Conservation (phyloP, 2,113 vertebrate genomes). For the Hystrix brachyura region DNA sequence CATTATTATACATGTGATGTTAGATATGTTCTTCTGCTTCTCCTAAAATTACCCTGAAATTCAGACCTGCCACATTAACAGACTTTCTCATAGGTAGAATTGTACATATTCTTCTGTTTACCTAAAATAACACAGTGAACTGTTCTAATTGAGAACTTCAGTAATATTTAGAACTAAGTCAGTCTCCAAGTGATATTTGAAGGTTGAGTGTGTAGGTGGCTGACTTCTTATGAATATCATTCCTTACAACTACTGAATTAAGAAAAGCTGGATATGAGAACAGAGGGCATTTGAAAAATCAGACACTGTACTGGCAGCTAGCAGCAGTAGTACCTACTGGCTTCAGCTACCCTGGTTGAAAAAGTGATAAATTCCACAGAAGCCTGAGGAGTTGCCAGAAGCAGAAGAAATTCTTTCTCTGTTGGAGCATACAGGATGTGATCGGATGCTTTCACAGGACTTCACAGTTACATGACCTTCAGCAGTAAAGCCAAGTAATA, state of each 20-base stretch:
- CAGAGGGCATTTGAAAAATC: conserved; percentile 55
- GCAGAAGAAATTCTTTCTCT: conserved; percentile 55
- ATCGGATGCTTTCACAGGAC: conserved; percentile 66
- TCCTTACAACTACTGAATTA: conserved; percentile 5
- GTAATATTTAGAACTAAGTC: conserved; percentile 47
- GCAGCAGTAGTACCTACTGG: conserved; percentile 42
- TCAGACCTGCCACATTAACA: conserved; percentile 26
- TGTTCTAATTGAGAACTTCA: conserved; percentile 11
- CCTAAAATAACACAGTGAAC: not conserved
- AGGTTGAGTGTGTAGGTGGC: not conserved
- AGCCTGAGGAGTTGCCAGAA: conserved; percentile 20
- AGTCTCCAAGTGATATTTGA: not conserved
- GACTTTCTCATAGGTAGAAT: not conserved
- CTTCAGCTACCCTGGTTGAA: conserved; percentile 43
- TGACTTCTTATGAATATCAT: conserved; percentile 53
- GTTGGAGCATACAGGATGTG: conserved; percentile 54
- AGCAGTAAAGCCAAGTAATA: conserved; percentile 70
- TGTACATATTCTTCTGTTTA: conserved; percentile 14
- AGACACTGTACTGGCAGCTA: conserved; percentile 54
- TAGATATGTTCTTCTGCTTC: not conserved
- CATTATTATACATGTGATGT: not conserved
- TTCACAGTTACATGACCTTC: conserved; percentile 77
- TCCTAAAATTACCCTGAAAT: conserved; percentile 32
- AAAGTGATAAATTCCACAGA: conserved; percentile 61
- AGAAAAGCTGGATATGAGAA: conserved; percentile 34